These are phyloP conservation scores for Gryon sp. DNA, from an alignment of 1,140 invertebrate species.

Conservation along the genomic window DNA sequence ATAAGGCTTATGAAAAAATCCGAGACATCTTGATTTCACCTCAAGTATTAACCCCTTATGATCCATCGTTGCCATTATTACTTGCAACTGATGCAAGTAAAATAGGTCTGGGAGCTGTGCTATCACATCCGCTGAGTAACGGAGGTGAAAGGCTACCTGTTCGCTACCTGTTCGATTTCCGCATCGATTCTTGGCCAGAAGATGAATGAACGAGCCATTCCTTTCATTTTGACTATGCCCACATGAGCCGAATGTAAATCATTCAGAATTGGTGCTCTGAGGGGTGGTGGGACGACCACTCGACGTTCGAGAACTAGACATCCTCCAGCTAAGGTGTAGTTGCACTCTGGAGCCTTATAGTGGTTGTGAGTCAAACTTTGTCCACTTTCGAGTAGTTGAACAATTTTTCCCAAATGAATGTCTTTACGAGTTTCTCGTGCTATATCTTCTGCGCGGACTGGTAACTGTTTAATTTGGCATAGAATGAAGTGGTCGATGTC, in stretches of 20 bases:
- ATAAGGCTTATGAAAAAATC: conserved; percentile 21
- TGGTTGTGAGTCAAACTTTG: conserved; percentile 7
- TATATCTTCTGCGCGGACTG: conserved; percentile 34
- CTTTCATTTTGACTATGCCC: background rate
- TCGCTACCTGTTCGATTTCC: no score
- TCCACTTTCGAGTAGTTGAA: conserved; percentile 35
- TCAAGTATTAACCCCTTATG: conserved; percentile 30
- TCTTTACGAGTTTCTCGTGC: conserved; percentile 38
- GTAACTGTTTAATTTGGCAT: conserved; percentile 41
- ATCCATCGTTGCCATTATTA: conserved; percentile 65
- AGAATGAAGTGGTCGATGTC: conserved; percentile 41
- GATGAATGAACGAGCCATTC: no score
- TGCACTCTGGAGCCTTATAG: conserved; percentile 39
- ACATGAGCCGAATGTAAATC: conserved; percentile 75
- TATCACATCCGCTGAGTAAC: conserved; percentile 63
- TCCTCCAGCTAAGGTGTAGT: conserved; percentile 40
- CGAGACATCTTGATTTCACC: conserved; percentile 31
- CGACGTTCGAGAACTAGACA: conserved; percentile 57
- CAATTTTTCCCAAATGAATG: conserved; percentile 30
- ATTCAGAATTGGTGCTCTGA: conserved; percentile 58
- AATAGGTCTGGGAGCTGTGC: conserved; percentile 70
- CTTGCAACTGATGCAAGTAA: conserved; percentile 73
- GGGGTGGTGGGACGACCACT: conserved; percentile 65
- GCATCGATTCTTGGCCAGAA: no score
- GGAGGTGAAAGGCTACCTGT: conserved; percentile 4